Base-by-base conservation (phyloP, 2,113 vertebrate genomes). In the Pseudorasbora parva region DNA sequence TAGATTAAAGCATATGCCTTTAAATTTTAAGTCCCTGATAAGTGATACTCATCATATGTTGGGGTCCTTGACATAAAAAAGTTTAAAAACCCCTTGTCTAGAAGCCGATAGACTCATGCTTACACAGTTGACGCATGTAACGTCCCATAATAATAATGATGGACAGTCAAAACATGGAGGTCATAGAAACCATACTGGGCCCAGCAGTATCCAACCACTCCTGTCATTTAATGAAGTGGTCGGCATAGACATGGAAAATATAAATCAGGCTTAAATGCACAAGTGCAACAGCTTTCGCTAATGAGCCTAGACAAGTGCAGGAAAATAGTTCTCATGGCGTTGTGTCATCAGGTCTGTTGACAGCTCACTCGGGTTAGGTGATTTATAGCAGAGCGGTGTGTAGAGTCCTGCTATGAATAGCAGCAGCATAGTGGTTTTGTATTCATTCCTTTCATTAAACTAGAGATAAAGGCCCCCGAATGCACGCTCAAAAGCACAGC, bases 291-390 rank as follows among this genome's bases (percentile, higher is more conserved):
- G 41, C 12, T 78, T 78, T 45, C 15, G 5, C 56, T 60, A 78
- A 78, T 78, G 72, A 76, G 27, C 62, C 21, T 49, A 54, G 59
- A 51, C 51, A 57, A 78, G 71, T 54, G 45, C 77, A 76, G 45
- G 51, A 69, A 83, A 85, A 85, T 77, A 81, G 57, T 62, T 86
- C 19, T 75, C 81, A 78, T 83, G 57, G 75, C 71, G 30, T 14
- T 60, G 62, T 84, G 86, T 87, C 82, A 81, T 84, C 86, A 77
- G 59, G 45, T 33, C 81, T 82, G 78, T 64, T 88, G 81, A 72
- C 77, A 86, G 57, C 74, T 57, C 72, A 49, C 45, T 78, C 82
- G 51, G 30, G 73, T 73, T 59, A 56, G 45, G 49, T 79, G 83
- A 82, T 73, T 85, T 80, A 80, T 68, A 74, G 33, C 15, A 12